Conservation (phyloP, 2,888 invertebrate genomes). For the Agrochola lota region DNA sequence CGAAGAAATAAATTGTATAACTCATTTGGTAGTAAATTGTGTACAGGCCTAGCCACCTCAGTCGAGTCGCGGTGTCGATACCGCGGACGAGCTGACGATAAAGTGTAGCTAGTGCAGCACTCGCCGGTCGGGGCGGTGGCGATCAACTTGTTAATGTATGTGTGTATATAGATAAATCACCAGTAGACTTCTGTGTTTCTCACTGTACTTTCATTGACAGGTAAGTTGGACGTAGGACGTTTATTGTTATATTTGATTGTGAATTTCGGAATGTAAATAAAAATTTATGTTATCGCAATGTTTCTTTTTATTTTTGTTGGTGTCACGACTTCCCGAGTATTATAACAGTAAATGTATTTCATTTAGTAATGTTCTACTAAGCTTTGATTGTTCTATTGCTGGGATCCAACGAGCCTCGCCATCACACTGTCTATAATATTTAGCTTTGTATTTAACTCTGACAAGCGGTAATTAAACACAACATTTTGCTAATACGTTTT, state of each 20-base stretch:
- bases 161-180: constrained; percentile 77
- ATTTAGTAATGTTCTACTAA: constrained; percentile 53
- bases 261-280: constrained; percentile 90
- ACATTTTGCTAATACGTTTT: constrained; percentile 64
- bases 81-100: constrained; percentile 42
- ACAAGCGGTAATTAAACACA: constrained; percentile 63
- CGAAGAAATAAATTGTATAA: constrained; percentile 69
- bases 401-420: constrained; percentile 63
- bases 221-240: constrained; percentile 78
- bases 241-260: constrained; percentile 88
- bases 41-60: constrained; percentile 79
- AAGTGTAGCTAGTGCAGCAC: constrained; percentile 20
- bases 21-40: constrained; percentile 73
- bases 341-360: constrained; percentile 54
- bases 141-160: constrained; percentile 70
- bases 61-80: constrained; percentile 38
- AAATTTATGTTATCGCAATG: constrained; percentile 89
- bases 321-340: constrained; percentile 50
- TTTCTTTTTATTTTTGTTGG: constrained; percentile 74
- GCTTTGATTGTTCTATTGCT: constrained; percentile 66
- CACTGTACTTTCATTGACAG: constrained; percentile 81
- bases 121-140: constrained; percentile 41
- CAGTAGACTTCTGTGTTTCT: constrained; percentile 73
- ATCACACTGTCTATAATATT: constrained; percentile 59
- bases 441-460: constrained; percentile 64